Evolutionary conservation across 2,113 vertebrate species (phyloP), one percentile per base, ranked within the genome.

Genomic region (Hiodon alosoides): DNA sequence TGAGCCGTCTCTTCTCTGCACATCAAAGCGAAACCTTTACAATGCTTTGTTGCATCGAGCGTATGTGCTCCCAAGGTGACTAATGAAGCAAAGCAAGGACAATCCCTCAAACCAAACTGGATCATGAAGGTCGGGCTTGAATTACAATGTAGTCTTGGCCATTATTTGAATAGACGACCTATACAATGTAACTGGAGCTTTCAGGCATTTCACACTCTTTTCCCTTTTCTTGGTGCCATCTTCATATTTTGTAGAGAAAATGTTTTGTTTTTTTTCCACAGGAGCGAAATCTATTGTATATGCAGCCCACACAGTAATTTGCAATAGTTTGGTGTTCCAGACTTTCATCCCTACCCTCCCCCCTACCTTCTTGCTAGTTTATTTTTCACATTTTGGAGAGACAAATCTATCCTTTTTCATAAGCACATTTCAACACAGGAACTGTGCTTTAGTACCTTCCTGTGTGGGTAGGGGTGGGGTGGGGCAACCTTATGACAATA

Each of bases 81-180:
- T 64, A n/a, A 64, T 64, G 14, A 64, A 64, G 17, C 53, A 59
- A 7, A 59, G 9, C 9, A 59, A 59, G 52, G 55, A 50, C 13
- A 4, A 57, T 46, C 2, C 31, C 60, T 71, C 31, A 57, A 71
- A 59, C 70, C 46, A 48, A 58, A 48, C 55, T 60, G 11, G 13
- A 60, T 55, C 70, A 59, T 71, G 46, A 71, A 48, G 57, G 70
- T 71, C 70, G 13, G 4, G 54, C 60, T 71, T 55, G 60, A 71
- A 59, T n/a, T 55, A 48, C 46, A 55, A 48, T 14, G 55, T 54
- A 9, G 10, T 47, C 46, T 55, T 71, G 70, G 47, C 31, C 60
- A n/a, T 46, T 60, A 10, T 60, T 71, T 71, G 46, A 57, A 17
- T 46, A 60, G 70, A 31, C 31, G 31, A 31, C 31, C 70, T n/a